Percentiles rank a stretch among this genome's conserved stretches.
Evolutionary conservation across 35 echinoderm and acorn worm genomes (phyloP).

Genomic region (Holothuria glaberrima): DNA sequence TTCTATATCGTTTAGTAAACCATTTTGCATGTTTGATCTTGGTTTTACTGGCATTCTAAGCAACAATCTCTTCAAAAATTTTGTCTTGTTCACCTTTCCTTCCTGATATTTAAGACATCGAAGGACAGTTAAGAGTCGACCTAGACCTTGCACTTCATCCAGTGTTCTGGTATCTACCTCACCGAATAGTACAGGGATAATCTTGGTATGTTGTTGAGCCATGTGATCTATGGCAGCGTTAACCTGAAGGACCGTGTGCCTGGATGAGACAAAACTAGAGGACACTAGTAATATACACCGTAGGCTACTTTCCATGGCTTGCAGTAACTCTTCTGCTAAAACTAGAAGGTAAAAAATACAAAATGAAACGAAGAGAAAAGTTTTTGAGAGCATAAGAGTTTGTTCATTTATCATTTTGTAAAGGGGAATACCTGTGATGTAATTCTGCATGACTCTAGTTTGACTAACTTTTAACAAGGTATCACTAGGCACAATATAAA

Average conservation of each 20-base stretch:
- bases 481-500: too few species aligned
- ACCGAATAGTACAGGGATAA: conserved; percentile 32
- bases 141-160: neutral
- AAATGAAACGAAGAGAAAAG: neutral
- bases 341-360: neutral
- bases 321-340: conserved; percentile 14
- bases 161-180: neutral
- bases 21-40: neutral
- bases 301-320: conserved; percentile 32
- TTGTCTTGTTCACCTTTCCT: neutral
- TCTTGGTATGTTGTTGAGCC: conserved; percentile 24
- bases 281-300: conserved; percentile 29
- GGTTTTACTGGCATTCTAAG: neutral
- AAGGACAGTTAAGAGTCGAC: conserved; percentile 1
- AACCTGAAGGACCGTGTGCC: conserved; percentile 21
- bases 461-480: too few species aligned
- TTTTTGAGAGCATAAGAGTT: neutral
- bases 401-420: too few species aligned
- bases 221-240: conserved; percentile 7
- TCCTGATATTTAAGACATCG: conserved; percentile 40
- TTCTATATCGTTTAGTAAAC: too few species aligned
- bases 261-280: neutral
- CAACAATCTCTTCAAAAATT: conserved; percentile 32
- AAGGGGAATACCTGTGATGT: too few species aligned
- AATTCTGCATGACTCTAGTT: too few species aligned